Conservation (phyloP, 1,140 invertebrate genomes). For the Pissodes strobi region DNA sequence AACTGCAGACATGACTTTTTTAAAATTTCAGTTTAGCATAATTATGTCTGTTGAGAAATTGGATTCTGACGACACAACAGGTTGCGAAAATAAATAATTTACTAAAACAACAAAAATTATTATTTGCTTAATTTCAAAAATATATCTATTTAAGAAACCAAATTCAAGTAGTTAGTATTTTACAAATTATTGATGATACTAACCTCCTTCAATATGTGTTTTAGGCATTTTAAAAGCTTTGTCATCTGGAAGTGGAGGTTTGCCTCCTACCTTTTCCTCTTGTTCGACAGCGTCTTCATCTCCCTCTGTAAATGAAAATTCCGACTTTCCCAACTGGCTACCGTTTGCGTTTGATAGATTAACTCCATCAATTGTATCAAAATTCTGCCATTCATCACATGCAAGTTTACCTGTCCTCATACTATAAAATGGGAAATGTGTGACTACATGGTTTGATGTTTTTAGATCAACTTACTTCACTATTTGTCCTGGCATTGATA, state of each 20-base stretch:
- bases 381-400: slow-evolving; percentile 62
- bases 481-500: slow-evolving; percentile 96
- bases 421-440: slow-evolving; percentile 43
- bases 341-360: background rate
- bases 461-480: slow-evolving; percentile 70
- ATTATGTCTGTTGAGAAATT: no score
- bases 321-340: slow-evolving; percentile 13
- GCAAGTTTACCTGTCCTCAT: slow-evolving; percentile 64
- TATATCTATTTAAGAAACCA: no score
- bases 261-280: slow-evolving; percentile 8
- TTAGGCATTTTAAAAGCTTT: slow-evolving; percentile 23
- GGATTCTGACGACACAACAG: no score
- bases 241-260: slow-evolving; percentile 41
- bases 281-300: slow-evolving; percentile 57
- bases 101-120: no score
- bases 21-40: no score
- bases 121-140: no score
- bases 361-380: slow-evolving; percentile 20
- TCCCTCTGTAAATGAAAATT: slow-evolving; percentile 46
- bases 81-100: no score
- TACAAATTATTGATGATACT: no score
- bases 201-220: background rate
- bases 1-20: no score
- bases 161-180: no score
- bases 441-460: no score